Evolutionary conservation across 2,797 vertebrate genomes (phyloP), one percentile per base, ranked within the genome.

Genomic region (Tapera naevia): DNA sequence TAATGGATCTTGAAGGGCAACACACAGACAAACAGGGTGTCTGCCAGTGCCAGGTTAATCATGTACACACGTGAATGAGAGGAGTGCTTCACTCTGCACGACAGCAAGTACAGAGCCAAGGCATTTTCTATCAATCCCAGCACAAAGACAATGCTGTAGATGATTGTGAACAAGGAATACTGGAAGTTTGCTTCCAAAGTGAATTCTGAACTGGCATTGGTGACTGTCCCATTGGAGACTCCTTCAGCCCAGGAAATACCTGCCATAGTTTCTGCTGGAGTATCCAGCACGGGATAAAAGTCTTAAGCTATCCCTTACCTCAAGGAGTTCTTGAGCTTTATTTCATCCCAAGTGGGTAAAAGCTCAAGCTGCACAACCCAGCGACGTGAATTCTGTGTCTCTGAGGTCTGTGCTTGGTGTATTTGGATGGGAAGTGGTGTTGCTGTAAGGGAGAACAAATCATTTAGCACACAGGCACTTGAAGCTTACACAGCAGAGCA

Each of bases 1-100:
- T 98, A 99, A 80, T 98, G 98, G 86, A 99, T 98, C 18, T 97
- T 98, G 27, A 99, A 98, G 1, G 99, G 98, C 67, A 99, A 66
- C 13, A 97, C 91, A 8, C 97, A 96, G 11, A 98, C 97, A 83
- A 99, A 98, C 66, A 96, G 8, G 0, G 97, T 86, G 96, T 99
- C 98, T 0, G 97, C 97, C 88, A 98, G 51, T 0, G 98, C 98
- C 32, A 99, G 96, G 33, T 98, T 99, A 13, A 98, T 94, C 95
- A 99, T 97, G 96, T 97, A 99, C 1, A 98, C 14, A 1, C 94
- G 97, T 50, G 98, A 98, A 6, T 97, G 96, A 0, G 98, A 98
- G 18, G 94, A 28, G 4, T 96, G 96, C 4, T 66, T 80, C 2
- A 62, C 90, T 75, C 65, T 97, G 89, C 96, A 94, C 81, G 94